Percentiles rank a stretch among this genome's conserved stretches.
phyloP scores from a whole-genome alignment of 2,113 vertebrate species.

The Pycnonotus jocosus region DNA sequence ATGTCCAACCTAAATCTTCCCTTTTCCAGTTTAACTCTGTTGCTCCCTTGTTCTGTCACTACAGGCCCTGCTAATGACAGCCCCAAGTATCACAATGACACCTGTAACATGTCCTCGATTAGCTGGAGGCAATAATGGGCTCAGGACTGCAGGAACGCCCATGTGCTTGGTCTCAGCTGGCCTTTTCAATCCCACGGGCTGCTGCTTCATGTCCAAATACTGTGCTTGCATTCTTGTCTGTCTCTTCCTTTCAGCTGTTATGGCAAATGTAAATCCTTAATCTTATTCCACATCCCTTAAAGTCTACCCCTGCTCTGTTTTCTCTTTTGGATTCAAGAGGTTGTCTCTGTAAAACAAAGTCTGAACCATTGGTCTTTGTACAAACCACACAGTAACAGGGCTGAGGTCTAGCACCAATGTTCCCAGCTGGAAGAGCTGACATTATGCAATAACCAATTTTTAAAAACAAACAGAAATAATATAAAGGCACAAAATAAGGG shows the following conservation, averaged over 20 bases:
- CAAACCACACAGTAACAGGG: not conserved
- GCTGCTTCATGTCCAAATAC: not conserved
- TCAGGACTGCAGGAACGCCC: not conserved
- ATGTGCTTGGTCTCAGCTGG: not conserved
- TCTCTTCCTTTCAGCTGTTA: not conserved
- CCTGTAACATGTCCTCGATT: accelerated
- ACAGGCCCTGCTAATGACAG: not conserved
- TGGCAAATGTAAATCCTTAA: not conserved
- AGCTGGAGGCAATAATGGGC: not conserved
- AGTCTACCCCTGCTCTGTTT: not conserved
- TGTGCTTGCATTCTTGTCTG: too few species aligned
- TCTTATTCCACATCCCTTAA: not conserved
- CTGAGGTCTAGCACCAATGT: not conserved
- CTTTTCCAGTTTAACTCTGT: not conserved
- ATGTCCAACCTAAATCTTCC: not conserved
- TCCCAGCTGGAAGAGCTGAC: not conserved
- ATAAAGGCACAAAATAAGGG: not conserved
- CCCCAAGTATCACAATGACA: not conserved
- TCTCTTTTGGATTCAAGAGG: not conserved
- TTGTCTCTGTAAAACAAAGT: not conserved
- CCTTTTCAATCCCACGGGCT: not conserved
- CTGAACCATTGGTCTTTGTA: not conserved
- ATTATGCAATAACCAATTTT: not conserved
- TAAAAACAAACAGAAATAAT: not conserved
- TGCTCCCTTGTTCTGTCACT: not conserved